Conservation (phyloP, 2,888 invertebrate genomes). For the Campoplex capitator region DNA sequence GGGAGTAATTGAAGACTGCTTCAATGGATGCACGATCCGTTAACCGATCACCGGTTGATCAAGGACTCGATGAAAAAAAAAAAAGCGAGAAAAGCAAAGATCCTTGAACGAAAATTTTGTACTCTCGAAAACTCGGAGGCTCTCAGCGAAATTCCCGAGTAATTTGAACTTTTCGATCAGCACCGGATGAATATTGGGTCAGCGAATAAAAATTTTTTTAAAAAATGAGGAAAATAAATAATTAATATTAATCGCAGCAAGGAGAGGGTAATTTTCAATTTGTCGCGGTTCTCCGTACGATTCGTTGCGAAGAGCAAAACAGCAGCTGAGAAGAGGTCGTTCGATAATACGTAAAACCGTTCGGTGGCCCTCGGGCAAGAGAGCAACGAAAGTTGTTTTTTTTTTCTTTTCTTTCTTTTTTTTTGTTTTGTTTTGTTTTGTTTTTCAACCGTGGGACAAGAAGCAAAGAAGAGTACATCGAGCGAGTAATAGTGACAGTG, state of each 20-base stretch:
- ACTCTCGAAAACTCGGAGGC: neutral
- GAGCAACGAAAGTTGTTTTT: conserved; percentile 59
- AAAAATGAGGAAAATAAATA: conserved; percentile 63
- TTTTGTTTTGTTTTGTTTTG: neutral
- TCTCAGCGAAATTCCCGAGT: neutral
- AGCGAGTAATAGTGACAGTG: conserved; percentile 28
- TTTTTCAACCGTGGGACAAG: neutral
- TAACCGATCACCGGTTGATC: neutral
- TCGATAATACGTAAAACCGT: conserved; percentile 56
- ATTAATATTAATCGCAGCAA: conserved; percentile 71
- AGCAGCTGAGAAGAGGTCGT: conserved; percentile 67
- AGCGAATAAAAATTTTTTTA: neutral
- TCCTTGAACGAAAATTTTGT: neutral
- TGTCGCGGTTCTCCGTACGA: conserved; percentile 78
- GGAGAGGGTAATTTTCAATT: conserved; percentile 81
- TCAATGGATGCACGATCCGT: too few species aligned
- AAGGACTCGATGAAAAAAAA: neutral
- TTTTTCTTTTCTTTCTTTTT: conserved; percentile 5
- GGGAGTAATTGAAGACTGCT: too few species aligned
- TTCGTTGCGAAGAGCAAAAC: conserved; percentile 35
- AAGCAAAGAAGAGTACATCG: neutral
- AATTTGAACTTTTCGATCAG: neutral
- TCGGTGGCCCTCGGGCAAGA: conserved; percentile 69
- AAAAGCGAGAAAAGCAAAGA: neutral
- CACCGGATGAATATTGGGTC: conserved; percentile 2